phyloP scores from a whole-genome alignment of 1,140 invertebrate genomes.

The Neodiprion fabricii region DNA sequence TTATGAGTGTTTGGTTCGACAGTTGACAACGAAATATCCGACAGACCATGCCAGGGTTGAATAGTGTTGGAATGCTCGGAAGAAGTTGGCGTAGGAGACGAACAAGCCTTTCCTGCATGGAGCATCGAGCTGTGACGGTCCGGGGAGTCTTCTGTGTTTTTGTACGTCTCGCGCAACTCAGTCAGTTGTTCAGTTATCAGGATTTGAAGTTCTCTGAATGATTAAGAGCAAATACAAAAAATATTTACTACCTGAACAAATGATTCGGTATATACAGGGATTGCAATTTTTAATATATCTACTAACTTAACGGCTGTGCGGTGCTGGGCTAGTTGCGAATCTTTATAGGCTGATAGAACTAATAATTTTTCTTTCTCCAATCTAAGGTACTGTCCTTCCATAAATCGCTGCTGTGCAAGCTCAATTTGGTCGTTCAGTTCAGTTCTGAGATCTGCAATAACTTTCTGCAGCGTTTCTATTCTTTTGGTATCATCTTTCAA shows the following conservation, averaged over 20 bases:
- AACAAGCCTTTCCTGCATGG: constrained; percentile 25
- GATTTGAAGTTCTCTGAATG: constrained; percentile 37
- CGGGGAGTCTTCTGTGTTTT: constrained; percentile 14
- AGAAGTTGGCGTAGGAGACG: constrained; percentile 35
- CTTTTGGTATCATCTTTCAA: constrained; percentile 30
- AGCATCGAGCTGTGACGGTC: constrained; percentile 33
- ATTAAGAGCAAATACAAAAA: constrained; percentile 13
- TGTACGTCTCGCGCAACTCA: constrained; percentile 25
- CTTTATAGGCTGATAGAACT: constrained; percentile 33
- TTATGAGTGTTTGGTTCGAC: constrained; percentile 16
- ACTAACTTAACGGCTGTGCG: constrained; percentile 38
- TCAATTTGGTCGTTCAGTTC: constrained; percentile 35
- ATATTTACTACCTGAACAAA: constrained; percentile 2
- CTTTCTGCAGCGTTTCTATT: constrained; percentile 24
- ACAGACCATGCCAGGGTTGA: constrained; percentile 30
- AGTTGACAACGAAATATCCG: constrained; percentile 30
- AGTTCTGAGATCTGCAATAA: constrained; percentile 24
- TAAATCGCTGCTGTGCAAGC: constrained; percentile 26
- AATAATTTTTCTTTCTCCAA: constrained; percentile 40
- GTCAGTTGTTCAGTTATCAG: constrained; percentile 32
- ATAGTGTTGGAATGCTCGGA: constrained; percentile 27
- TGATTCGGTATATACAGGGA: neutral
- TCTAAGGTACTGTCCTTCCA: constrained; percentile 33
- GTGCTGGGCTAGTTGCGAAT: constrained; percentile 31
- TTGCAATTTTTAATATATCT: neutral